Percentiles rank a stretch among this genome's conserved stretches.
Conservation (phyloP, 2,888 invertebrate species). For the Drosophila planitibia region DNA sequence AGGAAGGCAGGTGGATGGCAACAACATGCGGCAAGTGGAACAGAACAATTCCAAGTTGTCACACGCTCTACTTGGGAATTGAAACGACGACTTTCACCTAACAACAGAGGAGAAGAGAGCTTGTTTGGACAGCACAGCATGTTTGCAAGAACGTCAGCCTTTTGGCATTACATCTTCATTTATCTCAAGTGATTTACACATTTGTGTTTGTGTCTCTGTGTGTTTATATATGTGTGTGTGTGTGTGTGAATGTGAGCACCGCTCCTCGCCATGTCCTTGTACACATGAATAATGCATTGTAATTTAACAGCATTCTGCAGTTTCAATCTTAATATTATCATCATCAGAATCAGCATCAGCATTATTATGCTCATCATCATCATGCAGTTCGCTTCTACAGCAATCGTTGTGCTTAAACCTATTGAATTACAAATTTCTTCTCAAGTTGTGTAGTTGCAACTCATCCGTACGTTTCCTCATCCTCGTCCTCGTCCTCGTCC, state of each 20-base stretch:
- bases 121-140: constrained; percentile 11
- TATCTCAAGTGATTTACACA: constrained; percentile 49
- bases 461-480: constrained; percentile 11
- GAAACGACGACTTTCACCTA: constrained; percentile 3
- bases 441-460: constrained; percentile 39
- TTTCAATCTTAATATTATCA: constrained; percentile 17
- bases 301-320: constrained; percentile 32
- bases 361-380: constrained; percentile 18
- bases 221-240: constrained; percentile 4
- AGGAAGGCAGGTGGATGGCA: background rate
- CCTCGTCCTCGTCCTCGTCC: background rate
- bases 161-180: constrained; percentile 35
- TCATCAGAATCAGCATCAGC: constrained; percentile 11
- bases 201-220: constrained; percentile 7
- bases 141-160: constrained; percentile 8
- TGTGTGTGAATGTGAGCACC: background rate
- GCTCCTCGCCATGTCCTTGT: constrained; percentile 16
- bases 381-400: constrained; percentile 12
- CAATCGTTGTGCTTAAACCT: constrained; percentile 37
- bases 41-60: constrained; percentile 3
- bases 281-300: constrained; percentile 55
- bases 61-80: constrained; percentile 4
- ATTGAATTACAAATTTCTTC: constrained; percentile 56
- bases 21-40: constrained; percentile 4
- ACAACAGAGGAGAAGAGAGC: background rate